phyloP scores from a whole-genome alignment of 2,113 vertebrate genomes.

The Hippocampus mohnikei region DNA sequence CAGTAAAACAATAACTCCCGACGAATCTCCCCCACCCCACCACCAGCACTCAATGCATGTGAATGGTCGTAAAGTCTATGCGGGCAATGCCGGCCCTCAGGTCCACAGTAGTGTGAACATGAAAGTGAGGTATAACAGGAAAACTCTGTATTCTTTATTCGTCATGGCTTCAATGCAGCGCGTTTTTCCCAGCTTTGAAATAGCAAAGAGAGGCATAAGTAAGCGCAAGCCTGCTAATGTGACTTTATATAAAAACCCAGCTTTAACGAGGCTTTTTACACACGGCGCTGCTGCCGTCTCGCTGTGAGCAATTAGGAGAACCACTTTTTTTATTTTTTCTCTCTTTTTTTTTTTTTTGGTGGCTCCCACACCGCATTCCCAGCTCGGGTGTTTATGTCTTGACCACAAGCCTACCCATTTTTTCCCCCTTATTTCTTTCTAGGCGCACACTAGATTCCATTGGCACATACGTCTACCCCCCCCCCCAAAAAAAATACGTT shows the following conservation, averaged over 20 bases:
- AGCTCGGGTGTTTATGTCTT: conserved; percentile 44
- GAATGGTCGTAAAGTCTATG: too few species aligned
- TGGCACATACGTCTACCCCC: conserved; percentile 21
- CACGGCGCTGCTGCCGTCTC: background rate
- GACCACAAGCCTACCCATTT: conserved; percentile 57
- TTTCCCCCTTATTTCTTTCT: conserved; percentile 15
- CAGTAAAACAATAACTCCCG: too few species aligned
- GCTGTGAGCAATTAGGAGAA: conserved; percentile 12
- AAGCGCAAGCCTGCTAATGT: background rate
- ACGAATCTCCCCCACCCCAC: too few species aligned
- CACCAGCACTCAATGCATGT: too few species aligned
- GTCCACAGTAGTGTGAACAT: background rate
- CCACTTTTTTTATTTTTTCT: background rate
- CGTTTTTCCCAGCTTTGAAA: background rate
- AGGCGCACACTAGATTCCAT: conserved; percentile 51
- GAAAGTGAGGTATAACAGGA: background rate
- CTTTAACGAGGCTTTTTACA: conserved; percentile 7
- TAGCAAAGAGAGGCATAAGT: background rate
- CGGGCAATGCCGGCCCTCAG: too few species aligned
- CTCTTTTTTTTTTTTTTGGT: background rate
- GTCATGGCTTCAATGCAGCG: background rate
- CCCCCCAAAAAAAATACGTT: conserved; percentile 33
- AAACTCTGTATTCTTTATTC: background rate
- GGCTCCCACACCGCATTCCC: conserved; percentile 3
- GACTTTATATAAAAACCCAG: background rate